A percentile compares a stretch with the other conserved stretches of the same genome.
These are phyloP conservation scores for Onchidella celtica DNA, from an alignment of 2,888 invertebrate genomes.

Conservation along the genomic window DNA sequence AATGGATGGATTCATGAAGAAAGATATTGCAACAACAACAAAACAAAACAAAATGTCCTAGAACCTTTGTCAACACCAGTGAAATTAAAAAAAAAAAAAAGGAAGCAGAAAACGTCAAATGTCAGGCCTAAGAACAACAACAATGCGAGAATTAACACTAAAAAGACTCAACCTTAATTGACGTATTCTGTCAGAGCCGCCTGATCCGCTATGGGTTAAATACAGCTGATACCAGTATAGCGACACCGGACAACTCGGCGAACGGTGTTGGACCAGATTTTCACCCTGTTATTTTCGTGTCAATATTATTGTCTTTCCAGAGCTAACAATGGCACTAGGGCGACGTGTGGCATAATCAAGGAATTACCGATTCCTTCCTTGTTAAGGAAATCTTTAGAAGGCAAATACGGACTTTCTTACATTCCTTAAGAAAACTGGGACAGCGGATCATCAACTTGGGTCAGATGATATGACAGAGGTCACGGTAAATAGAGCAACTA, in stretches of 20 bases:
- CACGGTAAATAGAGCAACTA: too few relatives aligned
- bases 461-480: too few relatives aligned
- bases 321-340: slow-evolving; percentile 6
- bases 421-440: not conserved
- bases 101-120: too few relatives aligned
- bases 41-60: too few relatives aligned
- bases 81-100: too few relatives aligned
- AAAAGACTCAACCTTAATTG: too few relatives aligned
- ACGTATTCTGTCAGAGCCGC: slow-evolving; percentile 15
- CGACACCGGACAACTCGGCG: not conserved
- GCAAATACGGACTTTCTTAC: not conserved
- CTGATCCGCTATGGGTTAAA: slow-evolving; percentile 25
- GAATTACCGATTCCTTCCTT: slow-evolving; percentile 12
- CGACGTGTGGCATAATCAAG: slow-evolving; percentile 11
- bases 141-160: too few relatives aligned
- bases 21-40: too few relatives aligned
- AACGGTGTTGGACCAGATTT: not conserved
- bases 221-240: not conserved
- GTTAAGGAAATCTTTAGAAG: not conserved
- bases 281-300: slow-evolving; percentile 32
- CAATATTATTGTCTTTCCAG: slow-evolving; percentile 33
- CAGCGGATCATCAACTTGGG: not conserved
- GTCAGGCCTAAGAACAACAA: too few relatives aligned
- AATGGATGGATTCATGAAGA: too few relatives aligned
- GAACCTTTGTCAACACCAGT: too few relatives aligned